Evolutionary conservation across 2,888 invertebrate genomes (phyloP).

Genomic region (Epinotia nisella): DNA sequence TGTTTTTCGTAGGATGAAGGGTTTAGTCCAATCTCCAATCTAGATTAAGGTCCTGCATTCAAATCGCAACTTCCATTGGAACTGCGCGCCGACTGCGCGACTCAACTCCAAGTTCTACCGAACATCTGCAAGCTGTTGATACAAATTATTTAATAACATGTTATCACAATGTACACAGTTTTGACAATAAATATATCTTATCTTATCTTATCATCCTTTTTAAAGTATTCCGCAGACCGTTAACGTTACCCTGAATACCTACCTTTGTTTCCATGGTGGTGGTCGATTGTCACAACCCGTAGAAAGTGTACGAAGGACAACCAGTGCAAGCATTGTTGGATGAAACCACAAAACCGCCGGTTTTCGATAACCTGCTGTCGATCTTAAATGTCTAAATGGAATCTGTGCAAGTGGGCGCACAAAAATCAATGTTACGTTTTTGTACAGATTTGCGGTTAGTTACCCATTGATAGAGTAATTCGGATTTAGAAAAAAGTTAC

Average conservation of each 20-base stretch:
- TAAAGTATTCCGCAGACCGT: not conserved
- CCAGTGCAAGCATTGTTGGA: slow-evolving; percentile 17
- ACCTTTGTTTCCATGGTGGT: slow-evolving; percentile 15
- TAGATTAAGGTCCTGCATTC: too few species aligned
- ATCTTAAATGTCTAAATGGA: not conserved
- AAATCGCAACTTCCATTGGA: too few species aligned
- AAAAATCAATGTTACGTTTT: not conserved
- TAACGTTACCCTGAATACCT: slow-evolving; percentile 15
- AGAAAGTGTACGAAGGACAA: slow-evolving; percentile 29
- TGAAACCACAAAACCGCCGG: slow-evolving; percentile 36
- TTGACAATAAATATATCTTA: too few species aligned
- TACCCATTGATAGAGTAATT: not conserved
- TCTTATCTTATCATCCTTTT: too few species aligned
- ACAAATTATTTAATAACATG: too few species aligned
- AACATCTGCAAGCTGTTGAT: too few species aligned
- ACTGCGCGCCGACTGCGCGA: too few species aligned
- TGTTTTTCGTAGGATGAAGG: too few species aligned
- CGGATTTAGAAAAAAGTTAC: not conserved
- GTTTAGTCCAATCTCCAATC: too few species aligned
- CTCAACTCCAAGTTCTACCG: too few species aligned
- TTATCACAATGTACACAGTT: too few species aligned
- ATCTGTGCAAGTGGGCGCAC: not conserved
- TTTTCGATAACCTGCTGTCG: not conserved
- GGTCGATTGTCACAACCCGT: slow-evolving; percentile 17
- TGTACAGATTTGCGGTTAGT: not conserved